Base-by-base conservation (phyloP, 2,797 vertebrate species). In the Phoxinus dragarum region DNA sequence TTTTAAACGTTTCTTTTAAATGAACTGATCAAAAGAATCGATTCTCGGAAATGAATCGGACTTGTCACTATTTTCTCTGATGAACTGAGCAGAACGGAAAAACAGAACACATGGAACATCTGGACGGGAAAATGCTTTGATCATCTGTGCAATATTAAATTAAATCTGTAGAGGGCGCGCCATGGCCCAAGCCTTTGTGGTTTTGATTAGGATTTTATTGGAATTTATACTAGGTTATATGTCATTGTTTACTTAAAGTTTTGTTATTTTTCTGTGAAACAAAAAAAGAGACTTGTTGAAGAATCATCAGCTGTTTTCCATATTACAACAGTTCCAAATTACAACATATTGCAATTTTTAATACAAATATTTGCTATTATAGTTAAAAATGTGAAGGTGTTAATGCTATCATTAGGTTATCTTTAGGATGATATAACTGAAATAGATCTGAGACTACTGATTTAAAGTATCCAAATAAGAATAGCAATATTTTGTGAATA, bases 21-120 rank as follows among this genome's bases (percentile, higher is more conserved):
- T 44, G 23, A 79, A 64, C 56, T 64, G 40, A 64, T 79, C 56
- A 64, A 79, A 44, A 44, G 76, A 79, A 79, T n/a, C 76, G 76
- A 79, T 79, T 79, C 56, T 1, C 1, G 0, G 5, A 44, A 31
- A 44, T 64, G 76, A 79, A 6, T 64, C 17, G 8, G 56, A 31
- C 40, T 23, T 69, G 36, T 23, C 67, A 69, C 36, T 7, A 4
- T 34, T 77, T 31, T 83, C 31, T 3, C 31, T 11, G 56, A 75
- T 42, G 14, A 42, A 52, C 23, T 21, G 27, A 72, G 31, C 19
- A 47, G 31, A 82, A 14, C 14, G 8, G 19, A 17, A 44, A 8
- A 64, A 80, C 59, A 47, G 59, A 82, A 61, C 27, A 27, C 27
- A 27, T 27, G 27, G 27, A 27, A 27, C 8, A n/a, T 34, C 56